Evolutionary conservation across 2,113 vertebrate genomes (phyloP).

Genomic region (Hippoglossus stenolepis): DNA sequence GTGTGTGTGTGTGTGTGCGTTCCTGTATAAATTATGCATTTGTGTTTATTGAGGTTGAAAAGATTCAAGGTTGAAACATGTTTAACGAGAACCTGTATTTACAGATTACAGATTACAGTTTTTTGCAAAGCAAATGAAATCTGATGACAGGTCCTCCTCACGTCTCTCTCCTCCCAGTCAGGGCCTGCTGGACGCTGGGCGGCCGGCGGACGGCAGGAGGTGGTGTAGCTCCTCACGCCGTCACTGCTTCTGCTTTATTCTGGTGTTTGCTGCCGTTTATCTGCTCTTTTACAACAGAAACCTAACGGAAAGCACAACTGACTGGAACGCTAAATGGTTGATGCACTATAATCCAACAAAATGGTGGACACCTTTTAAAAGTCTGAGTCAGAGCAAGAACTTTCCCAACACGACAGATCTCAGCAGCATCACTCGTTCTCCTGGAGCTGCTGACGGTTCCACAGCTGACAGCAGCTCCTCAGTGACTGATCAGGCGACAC

Average conservation of each 20-base stretch:
- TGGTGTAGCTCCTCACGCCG: neutral
- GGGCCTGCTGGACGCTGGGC: neutral
- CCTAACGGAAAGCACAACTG: fast-evolving
- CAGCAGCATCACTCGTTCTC: fast-evolving
- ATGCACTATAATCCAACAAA: fast-evolving
- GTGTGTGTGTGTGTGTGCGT: too few species aligned
- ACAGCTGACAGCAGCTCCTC: fast-evolving
- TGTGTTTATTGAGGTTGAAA: too few species aligned
- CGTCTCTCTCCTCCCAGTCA: neutral
- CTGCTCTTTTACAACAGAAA: slow-evolving; percentile 6
- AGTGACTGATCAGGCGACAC: too few species aligned
- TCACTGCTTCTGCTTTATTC: neutral
- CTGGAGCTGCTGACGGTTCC: neutral
- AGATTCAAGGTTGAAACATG: too few species aligned
- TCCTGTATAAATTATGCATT: too few species aligned
- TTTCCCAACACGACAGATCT: neutral
- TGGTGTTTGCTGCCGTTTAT: neutral
- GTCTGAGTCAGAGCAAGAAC: neutral
- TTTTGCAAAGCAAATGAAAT: too few species aligned
- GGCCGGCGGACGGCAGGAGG: neutral
- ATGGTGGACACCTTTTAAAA: neutral
- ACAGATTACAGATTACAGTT: too few species aligned
- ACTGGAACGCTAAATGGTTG: too few species aligned
- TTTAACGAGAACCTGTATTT: too few species aligned
- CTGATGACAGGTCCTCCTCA: too few species aligned